These are phyloP conservation scores for Eriosoma lanigerum DNA, from an alignment of 1,140 invertebrate species.

Conservation along the genomic window DNA sequence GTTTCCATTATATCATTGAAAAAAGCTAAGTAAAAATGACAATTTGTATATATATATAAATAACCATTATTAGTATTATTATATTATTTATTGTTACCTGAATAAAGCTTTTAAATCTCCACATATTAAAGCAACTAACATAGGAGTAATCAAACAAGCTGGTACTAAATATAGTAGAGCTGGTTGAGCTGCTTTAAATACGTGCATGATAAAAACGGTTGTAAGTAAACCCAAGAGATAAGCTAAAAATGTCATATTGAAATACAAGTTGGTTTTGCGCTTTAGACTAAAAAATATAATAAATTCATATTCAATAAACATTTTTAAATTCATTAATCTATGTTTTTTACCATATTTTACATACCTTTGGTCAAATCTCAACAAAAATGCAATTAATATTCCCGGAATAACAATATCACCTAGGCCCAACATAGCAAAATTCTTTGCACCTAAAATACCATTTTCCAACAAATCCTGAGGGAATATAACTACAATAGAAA, in stretches of 20 bases:
- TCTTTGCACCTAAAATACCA: constrained; percentile 79
- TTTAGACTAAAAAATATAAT: constrained; percentile 69
- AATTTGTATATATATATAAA: too few relatives aligned
- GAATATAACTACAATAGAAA: constrained; percentile 79
- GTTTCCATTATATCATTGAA: too few relatives aligned
- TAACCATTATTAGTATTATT: too few relatives aligned
- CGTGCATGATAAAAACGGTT: constrained; percentile 97
- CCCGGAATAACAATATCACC: constrained; percentile 99
- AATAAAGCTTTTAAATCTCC: constrained; percentile 91
- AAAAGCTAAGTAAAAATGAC: too few relatives aligned
- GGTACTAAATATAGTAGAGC: constrained; percentile 97
- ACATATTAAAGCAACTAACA: constrained; percentile 81
- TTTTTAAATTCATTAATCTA: background rate
- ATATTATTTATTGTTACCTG: constrained; percentile 74
- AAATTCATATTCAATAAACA: background rate
- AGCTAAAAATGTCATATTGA: constrained; percentile 89
- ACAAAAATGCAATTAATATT: constrained; percentile 95
- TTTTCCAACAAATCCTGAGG: constrained; percentile 96
- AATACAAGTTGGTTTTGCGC: constrained; percentile 86
- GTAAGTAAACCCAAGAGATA: constrained; percentile 91
- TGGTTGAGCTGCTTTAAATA: constrained; percentile 98
- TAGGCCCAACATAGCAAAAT: constrained; percentile 98
- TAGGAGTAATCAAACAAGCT: constrained; percentile 86
- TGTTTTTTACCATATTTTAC: background rate
- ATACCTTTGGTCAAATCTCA: constrained; percentile 88